These are phyloP conservation scores for Halcyon senegalensis DNA, from an alignment of 2,113 vertebrate genomes.

Conservation along the genomic window DNA sequence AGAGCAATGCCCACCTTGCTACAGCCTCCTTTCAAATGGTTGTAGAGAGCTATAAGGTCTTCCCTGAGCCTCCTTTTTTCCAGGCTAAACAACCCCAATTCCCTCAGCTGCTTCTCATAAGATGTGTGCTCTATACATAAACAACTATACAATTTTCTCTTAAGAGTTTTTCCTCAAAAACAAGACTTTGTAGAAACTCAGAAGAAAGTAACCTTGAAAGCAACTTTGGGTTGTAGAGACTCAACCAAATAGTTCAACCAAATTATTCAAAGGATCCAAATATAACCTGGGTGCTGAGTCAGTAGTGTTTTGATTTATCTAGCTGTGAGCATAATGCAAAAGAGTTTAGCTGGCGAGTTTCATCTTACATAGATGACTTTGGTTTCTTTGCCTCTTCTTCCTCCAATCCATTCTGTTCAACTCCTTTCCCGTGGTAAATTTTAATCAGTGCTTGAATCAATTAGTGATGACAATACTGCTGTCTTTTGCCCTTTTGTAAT, in stretches of 20 bases:
- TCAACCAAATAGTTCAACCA: neutral
- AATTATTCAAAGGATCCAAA: neutral
- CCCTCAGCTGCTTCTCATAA: too few relatives aligned
- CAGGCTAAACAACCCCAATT: too few relatives aligned
- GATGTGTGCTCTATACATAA: too few relatives aligned
- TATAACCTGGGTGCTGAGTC: neutral
- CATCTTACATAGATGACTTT: neutral
- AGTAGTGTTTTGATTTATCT: neutral
- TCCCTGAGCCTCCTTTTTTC: too few relatives aligned
- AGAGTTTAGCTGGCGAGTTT: neutral
- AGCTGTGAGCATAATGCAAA: neutral
- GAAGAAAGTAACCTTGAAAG: neutral
- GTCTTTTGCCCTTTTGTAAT: neutral
- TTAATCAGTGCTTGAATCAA: neutral
- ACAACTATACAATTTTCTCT: neutral
- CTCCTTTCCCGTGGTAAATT: accelerated
- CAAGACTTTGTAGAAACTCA: neutral
- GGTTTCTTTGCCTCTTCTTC: neutral
- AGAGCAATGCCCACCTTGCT: too few relatives aligned
- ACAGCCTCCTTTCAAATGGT: too few relatives aligned
- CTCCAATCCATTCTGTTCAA: neutral
- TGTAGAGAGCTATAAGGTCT: too few relatives aligned
- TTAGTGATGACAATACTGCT: neutral
- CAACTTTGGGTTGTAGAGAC: neutral
- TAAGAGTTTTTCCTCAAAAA: neutral